These are phyloP conservation scores for Periphyllus acericola DNA, from an alignment of 2,888 invertebrate species.

Conservation along the genomic window DNA sequence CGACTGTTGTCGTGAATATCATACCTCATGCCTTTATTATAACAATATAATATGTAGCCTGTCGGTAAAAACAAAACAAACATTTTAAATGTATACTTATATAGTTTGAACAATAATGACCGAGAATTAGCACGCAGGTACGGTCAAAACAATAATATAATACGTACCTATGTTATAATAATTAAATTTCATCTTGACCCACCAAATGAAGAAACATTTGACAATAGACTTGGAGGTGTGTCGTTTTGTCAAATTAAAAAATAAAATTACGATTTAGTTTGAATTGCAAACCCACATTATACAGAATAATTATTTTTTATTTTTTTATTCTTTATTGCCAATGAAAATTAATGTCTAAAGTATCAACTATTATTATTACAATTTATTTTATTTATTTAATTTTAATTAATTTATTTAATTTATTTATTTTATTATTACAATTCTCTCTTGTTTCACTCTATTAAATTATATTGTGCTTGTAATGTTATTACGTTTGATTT, in stretches of 20 bases:
- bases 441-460: neutral
- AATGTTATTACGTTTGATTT: conserved; percentile 3
- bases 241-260: conserved; percentile 24
- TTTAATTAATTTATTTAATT: too few species aligned
- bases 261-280: neutral
- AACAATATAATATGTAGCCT: conserved; percentile 18
- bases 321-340: neutral
- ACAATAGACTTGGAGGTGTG: conserved; percentile 43
- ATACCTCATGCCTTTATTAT: conserved; percentile 25
- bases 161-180: neutral
- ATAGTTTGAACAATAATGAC: conserved; percentile 33
- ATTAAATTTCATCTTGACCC: conserved; percentile 53
- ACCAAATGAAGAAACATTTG: conserved; percentile 31
- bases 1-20: conserved; percentile 7
- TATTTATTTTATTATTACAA: too few species aligned
- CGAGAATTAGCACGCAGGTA: conserved; percentile 21
- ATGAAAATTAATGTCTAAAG: neutral
- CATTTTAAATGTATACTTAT: neutral
- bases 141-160: conserved; percentile 4
- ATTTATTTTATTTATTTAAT: too few species aligned
- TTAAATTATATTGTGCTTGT: neutral
- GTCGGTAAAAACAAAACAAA: neutral
- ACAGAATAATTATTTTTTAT: neutral
- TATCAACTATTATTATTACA: neutral
- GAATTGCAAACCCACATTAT: neutral